Evolutionary conservation across 92 coral and sea anemone species (phyloP), one percentile per base, ranked within the genome.

Genomic region (Palythoa heliodiscus): DNA sequence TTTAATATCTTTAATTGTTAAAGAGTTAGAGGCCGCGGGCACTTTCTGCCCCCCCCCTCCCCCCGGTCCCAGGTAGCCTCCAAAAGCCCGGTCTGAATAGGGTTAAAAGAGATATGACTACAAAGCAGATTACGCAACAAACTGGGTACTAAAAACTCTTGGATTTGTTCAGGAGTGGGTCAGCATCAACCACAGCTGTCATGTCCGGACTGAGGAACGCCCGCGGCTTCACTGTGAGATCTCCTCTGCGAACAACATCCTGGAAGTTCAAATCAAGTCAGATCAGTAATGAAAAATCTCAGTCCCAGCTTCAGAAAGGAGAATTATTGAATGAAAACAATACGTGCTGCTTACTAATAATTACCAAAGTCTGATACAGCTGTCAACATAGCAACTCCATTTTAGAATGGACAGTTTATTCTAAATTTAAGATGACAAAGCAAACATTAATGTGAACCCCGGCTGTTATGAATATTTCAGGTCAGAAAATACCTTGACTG

Each of bases 141-240:
- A 16, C 20, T 5, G 14, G 64, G 50, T 8, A 43, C 50, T 43
- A 43, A 43, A 58, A 58, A 63, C 69, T 63, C 69, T 63, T 63
- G 11, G 69, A 63, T 5, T 7, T n/a, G 23, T 24, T 63, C 25
- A 4, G 69, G 2, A 2, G 23, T 9, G 4, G 50, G 9, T 43
- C 50, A 43, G 7, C 23, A 69, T 93, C 98, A n/a, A 94, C 87
- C 66, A 83, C 92, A 52, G 98, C 98, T 15, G 95, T 94, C 90
- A 90, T 40, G 61, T 94, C 98, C n/a, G 98, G 98, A 53, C 88
- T 90, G 24, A 94, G 90, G 83, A 94, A 90, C 37, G 91, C 78
- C 80, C 82, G 90, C 67, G 58, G 88, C 24, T 40, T 76, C 53
- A 48, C 67, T 7, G 94, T 86, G 11, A 78, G 60, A 37, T 22